Conservation (phyloP, 2,113 vertebrate genomes). For the Emydura subglobosa region DNA sequence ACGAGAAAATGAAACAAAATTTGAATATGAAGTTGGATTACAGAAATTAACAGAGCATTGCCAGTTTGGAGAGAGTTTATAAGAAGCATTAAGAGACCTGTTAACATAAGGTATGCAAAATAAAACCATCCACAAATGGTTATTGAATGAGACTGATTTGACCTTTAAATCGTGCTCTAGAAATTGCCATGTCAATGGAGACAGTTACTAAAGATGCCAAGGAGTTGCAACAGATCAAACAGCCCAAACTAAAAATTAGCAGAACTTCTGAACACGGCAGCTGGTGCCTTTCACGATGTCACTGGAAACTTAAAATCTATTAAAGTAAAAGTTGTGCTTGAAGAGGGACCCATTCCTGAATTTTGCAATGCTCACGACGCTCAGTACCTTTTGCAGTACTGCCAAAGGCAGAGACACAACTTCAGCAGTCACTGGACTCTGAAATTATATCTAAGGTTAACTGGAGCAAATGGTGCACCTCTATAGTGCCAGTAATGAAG, state of each 20-base stretch:
- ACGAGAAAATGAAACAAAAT: conserved; percentile 33
- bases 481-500: background rate
- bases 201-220: conserved; percentile 32
- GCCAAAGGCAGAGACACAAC: background rate
- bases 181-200: conserved; percentile 71
- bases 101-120: conserved; percentile 70
- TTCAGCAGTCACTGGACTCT: background rate
- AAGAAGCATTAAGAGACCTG: conserved; percentile 55
- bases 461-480: background rate
- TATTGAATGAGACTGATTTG: conserved; percentile 69
- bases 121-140: conserved; percentile 68
- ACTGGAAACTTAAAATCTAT: background rate
- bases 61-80: conserved; percentile 73
- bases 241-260: conserved; percentile 17
- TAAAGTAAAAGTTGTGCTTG: background rate
- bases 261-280: background rate
- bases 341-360: background rate
- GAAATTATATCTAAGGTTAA: background rate
- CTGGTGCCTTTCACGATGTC: background rate
- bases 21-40: background rate
- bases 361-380: background rate
- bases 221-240: conserved; percentile 48
- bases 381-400: fast-evolving
- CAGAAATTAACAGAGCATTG: conserved; percentile 53
- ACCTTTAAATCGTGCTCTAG: conserved; percentile 63